Conservation (phyloP, 2,888 invertebrate species). For the Ectemnius continuus region DNA sequence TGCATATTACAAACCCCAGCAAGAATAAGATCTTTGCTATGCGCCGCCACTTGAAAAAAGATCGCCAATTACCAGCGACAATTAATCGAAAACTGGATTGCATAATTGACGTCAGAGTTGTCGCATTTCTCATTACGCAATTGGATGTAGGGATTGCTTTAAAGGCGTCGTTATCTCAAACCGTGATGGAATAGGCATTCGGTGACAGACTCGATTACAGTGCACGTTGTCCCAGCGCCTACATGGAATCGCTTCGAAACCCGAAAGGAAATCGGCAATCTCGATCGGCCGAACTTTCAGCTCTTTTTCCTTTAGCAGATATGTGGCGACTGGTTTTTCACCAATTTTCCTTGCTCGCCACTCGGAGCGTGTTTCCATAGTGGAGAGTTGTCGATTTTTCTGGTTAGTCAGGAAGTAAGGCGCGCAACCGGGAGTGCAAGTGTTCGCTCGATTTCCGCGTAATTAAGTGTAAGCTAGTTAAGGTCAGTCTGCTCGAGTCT, state of each 20-base stretch:
- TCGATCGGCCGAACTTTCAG: background rate
- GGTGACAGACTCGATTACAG: constrained; percentile 21
- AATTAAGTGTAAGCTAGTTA: no score
- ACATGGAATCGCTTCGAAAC: constrained; percentile 21
- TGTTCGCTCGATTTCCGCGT: no score
- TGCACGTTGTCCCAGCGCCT: constrained; percentile 7
- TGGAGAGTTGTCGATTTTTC: no score
- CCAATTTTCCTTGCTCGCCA: no score
- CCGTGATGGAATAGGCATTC: constrained; percentile 1
- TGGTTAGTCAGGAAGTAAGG: no score
- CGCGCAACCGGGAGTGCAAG: no score
- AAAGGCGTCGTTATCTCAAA: constrained; percentile 24
- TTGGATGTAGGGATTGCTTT: constrained; percentile 11
- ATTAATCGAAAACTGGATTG: background rate
- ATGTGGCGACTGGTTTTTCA: background rate
- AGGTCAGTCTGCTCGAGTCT: no score
- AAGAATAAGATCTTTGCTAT: no score
- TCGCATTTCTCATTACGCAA: background rate
- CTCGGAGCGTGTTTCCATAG: no score
- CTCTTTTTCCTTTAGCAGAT: background rate
- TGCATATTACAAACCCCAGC: no score
- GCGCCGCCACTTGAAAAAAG: background rate
- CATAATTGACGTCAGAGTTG: background rate
- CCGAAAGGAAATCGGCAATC: background rate
- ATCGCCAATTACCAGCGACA: background rate